phyloP scores from a whole-genome alignment of 2,888 invertebrate genomes.

The Clistopyga incitator region DNA sequence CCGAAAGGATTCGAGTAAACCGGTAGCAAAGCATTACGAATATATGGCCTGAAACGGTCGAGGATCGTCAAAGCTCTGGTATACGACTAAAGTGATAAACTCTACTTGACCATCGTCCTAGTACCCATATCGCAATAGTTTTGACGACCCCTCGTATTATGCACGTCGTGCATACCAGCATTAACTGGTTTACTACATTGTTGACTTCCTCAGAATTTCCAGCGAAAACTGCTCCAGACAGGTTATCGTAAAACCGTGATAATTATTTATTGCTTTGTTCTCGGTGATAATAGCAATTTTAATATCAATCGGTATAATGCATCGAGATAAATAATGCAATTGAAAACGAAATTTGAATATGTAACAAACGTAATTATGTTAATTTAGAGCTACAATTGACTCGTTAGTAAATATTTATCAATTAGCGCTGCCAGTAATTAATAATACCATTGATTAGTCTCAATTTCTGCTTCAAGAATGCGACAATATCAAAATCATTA shows the following conservation, averaged over 20 bases:
- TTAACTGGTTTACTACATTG: not conserved
- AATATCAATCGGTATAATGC: not conserved
- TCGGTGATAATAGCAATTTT: not conserved
- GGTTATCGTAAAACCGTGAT: not conserved
- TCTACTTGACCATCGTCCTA: conserved; percentile 11
- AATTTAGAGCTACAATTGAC: too few relatives aligned
- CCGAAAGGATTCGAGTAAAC: conserved; percentile 72
- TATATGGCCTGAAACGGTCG: conserved; percentile 28
- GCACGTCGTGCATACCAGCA: not conserved
- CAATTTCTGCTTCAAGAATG: too few relatives aligned
- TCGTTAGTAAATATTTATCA: too few relatives aligned
- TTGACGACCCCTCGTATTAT: not conserved
- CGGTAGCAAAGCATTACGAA: conserved; percentile 73
- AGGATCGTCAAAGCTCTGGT: conserved; percentile 20
- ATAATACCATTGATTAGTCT: too few relatives aligned
- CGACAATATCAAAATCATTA: not conserved
- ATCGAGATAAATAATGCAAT: not conserved
- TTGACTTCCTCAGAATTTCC: not conserved
- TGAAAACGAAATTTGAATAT: too few relatives aligned
- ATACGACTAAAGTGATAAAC: not conserved
- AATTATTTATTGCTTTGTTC: not conserved
- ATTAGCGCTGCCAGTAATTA: too few relatives aligned
- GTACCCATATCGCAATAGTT: not conserved
- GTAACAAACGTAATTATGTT: too few relatives aligned
- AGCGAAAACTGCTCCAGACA: not conserved